Evolutionary conservation across 2,797 vertebrate species (phyloP).

Genomic region (Leuciscus waleckii): DNA sequence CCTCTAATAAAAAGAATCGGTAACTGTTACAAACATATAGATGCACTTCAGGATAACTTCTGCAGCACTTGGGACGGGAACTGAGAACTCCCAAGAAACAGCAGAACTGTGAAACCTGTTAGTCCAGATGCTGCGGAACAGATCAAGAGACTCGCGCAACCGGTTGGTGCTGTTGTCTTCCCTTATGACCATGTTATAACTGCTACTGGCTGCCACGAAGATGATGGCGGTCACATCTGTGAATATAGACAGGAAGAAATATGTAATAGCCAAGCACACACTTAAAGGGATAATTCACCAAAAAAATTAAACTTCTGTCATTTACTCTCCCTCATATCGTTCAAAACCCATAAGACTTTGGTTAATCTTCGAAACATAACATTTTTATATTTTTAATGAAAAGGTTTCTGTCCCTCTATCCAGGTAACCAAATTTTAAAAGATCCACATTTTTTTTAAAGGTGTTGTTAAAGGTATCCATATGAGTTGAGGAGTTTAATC

Average conservation of each 20-base stretch:
- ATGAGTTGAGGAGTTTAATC: background rate
- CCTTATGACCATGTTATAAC: conserved; percentile 99
- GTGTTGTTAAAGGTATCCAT: background rate
- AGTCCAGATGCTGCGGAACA: conserved; percentile 98
- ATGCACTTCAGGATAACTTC: background rate
- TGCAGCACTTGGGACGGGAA: background rate
- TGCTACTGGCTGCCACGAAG: conserved; percentile 97
- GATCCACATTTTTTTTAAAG: too few relatives aligned
- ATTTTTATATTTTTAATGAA: background rate
- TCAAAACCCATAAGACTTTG: background rate
- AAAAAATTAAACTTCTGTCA: background rate
- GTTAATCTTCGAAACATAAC: background rate
- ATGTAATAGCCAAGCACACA: background rate
- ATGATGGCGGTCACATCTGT: conserved; percentile 97
- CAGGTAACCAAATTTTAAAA: too few relatives aligned
- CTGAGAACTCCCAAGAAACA: background rate
- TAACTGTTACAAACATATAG: background rate
- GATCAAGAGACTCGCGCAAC: conserved; percentile 93
- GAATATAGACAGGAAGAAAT: conserved; percentile 30
- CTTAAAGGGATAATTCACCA: background rate
- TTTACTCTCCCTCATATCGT: background rate
- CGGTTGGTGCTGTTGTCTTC: conserved; percentile 98
- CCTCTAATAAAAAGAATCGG: background rate
- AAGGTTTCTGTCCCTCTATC: too few relatives aligned
- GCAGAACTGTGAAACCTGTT: conserved; percentile 82